Conservation (phyloP, 2,888 invertebrate genomes). For the Amphipyra tragopoginis region DNA sequence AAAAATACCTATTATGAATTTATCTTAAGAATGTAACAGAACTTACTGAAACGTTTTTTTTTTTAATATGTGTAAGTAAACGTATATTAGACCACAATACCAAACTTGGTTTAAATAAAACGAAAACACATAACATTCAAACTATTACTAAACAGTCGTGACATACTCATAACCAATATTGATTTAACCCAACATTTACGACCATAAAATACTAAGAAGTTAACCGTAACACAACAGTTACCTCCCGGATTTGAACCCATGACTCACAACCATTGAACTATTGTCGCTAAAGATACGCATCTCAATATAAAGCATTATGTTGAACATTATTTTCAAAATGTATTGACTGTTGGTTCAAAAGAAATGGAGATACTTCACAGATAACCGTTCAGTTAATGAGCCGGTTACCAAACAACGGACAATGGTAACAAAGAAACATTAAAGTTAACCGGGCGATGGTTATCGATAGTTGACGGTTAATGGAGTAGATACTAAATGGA, state of each 20-base stretch:
- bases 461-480: conserved; percentile 53
- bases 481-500: conserved; percentile 8
- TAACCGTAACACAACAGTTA: conserved; percentile 8
- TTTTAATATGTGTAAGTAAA: no score
- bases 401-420: conserved; percentile 58
- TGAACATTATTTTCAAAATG: conserved; percentile 45
- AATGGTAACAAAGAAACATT: conserved; percentile 67
- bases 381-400: conserved; percentile 47
- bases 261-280: conserved; percentile 33
- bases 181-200: conserved; percentile 13
- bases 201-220: neutral
- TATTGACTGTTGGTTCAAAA: conserved; percentile 40
- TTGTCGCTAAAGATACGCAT: conserved; percentile 55
- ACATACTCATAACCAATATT: conserved; percentile 32
- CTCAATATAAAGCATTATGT: conserved; percentile 40
- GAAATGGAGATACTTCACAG: conserved; percentile 35
- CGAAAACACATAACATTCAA: neutral
- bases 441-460: conserved; percentile 63
- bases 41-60: no score
- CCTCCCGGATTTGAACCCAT: conserved; percentile 27
- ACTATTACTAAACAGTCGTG: conserved; percentile 16
- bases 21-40: no score
- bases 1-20: no score
- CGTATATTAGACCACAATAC: neutral
- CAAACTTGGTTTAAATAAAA: neutral